phyloP scores from a whole-genome alignment of 2,888 invertebrate genomes.

The Lypha dubia region DNA sequence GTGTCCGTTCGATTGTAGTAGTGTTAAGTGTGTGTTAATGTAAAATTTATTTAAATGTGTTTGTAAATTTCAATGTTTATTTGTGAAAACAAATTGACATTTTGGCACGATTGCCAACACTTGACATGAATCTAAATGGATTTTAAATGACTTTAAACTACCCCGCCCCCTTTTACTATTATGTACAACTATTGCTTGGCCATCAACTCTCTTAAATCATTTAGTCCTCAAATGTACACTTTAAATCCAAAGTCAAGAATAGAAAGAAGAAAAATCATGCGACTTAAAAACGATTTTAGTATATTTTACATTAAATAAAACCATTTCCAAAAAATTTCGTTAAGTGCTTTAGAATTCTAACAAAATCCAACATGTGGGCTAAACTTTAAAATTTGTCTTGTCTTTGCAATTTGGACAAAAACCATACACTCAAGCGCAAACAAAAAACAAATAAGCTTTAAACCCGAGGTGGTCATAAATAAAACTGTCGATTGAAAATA shows the following conservation, averaged over 20 bases:
- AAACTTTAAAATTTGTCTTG: constrained; percentile 61
- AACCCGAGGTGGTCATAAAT: constrained; percentile 70
- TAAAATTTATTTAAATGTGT: not conserved
- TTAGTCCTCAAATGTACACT: not conserved
- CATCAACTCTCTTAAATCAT: not conserved
- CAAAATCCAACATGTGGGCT: constrained; percentile 54
- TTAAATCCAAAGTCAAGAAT: constrained; percentile 43
- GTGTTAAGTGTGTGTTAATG: constrained; percentile 1
- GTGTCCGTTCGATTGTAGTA: not conserved
- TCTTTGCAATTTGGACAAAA: constrained; percentile 37
- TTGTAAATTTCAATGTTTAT: constrained; percentile 50
- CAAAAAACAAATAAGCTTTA: constrained; percentile 19
- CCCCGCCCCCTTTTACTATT: constrained; percentile 32
- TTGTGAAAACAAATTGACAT: constrained; percentile 67
- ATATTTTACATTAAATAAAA: too few relatives aligned
- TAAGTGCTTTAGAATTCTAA: constrained; percentile 28
- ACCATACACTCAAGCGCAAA: not conserved
- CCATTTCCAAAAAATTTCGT: constrained; percentile 1
- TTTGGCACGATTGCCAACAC: constrained; percentile 65
- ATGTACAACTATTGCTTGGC: not conserved
- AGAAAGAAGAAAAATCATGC: too few relatives aligned
- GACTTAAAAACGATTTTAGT: too few relatives aligned
- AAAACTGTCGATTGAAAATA: constrained; percentile 73
- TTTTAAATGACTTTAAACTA: constrained; percentile 57
- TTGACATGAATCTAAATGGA: constrained; percentile 60